Evolutionary conservation across 2,113 vertebrate species (phyloP).

Genomic region (Xenopus tropicalis): UCB_Xtro_10.0 CM004443.2:158642501-158643000

Average conservation of each 20-base stretch:
- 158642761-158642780: conserved; percentile 4
- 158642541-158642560: conserved; percentile 13
- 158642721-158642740: conserved; percentile 31
- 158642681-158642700: conserved; percentile 31
- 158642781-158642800: conserved; percentile 22
- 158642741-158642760: conserved; percentile 4
- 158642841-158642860: neutral
- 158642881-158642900: neutral
- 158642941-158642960: too few species aligned
- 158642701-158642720: conserved; percentile 27
- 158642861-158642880: too few species aligned
- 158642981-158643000: too few species aligned
- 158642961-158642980: too few species aligned
- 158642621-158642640: conserved; percentile 19
- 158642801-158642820: conserved; percentile 6
- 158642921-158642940: neutral
- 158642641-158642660: neutral
- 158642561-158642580: neutral
- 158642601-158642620: conserved; percentile 13
- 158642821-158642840: conserved; percentile 11
- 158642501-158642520: conserved; percentile 13
- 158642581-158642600: conserved; percentile 2
- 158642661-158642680: neutral
- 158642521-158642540: conserved; percentile 21
- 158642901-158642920: neutral